Base-by-base conservation (phyloP, 2,888 invertebrate species). In the Polydesmus complanatus region DNA sequence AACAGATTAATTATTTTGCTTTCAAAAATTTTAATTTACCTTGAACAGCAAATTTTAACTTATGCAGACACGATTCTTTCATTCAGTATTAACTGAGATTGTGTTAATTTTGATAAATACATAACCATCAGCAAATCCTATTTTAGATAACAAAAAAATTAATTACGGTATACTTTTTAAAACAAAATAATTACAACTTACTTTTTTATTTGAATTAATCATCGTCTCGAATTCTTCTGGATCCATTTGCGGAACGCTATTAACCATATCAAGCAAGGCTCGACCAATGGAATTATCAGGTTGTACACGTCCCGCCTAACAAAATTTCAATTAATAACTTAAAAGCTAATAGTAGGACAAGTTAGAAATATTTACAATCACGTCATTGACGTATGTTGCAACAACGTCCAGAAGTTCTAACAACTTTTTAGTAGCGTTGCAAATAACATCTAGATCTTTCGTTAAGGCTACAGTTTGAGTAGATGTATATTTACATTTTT, bases 101-200 rank as follows among this genome's bases (percentile, higher is more conserved):
- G 92, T 70, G 94, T 91, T 63, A 98, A 80, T 72, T 96, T 95
- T 18, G 96, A 90, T 63, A 98, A 80, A 53, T 96, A 95, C 68
- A 94, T 86, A 51, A 92, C 93, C 97, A 98, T 97, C 69, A 97
- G 79, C 68, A 97, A 81, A 78, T 97, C 97, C 80, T 81, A 72
- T 22, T 74, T 73, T 64, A 63, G 63, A 66, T 64, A 66, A 64
- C 56, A 55, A 51, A 58, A 61, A 52, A 21, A 27, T 51, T 58
- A 22, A 21, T n/a, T 50, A 26, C n/a, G 26, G 3, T 22, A 21
- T n/a, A 54, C 5, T 19, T 11, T 53, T 25, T 19, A 61, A 22
- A 18, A n/a, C n/a, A 22, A 53, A 21, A 3, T 54, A 18, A 27
- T 54, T 27, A 26, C 53, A 58, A 68, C 68, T 65, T 69, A 81